Evolutionary conservation across 1,140 invertebrate species (phyloP).

Genomic region (Calliphora vicina): DNA sequence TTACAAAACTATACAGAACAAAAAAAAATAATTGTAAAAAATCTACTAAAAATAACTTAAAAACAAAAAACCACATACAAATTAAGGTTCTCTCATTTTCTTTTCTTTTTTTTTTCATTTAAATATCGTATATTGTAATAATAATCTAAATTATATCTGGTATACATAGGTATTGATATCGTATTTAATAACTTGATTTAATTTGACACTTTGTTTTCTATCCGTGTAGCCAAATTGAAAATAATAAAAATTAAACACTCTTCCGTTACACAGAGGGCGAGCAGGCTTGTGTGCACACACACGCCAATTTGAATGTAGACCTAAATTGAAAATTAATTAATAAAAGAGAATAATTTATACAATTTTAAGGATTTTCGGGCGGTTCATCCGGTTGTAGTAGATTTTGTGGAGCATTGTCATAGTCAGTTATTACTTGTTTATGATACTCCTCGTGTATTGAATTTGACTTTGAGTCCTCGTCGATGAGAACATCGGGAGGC

Average conservation of each 20-base stretch:
- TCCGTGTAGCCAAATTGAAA: not conserved
- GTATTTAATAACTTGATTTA: not conserved
- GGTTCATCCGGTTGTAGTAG: slow-evolving; percentile 58
- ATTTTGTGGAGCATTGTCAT: slow-evolving; percentile 55
- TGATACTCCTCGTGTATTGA: slow-evolving; percentile 59
- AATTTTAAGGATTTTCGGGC: slow-evolving; percentile 49
- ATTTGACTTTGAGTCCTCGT: slow-evolving; percentile 58
- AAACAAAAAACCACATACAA: slow-evolving; percentile 10
- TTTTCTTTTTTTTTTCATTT: not conserved
- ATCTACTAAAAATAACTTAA: slow-evolving; percentile 14
- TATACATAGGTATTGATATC: slow-evolving; percentile 9
- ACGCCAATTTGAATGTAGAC: not conserved
- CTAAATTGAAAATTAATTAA: slow-evolving; percentile 24
- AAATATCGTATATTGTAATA: not conserved
- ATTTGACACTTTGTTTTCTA: not conserved
- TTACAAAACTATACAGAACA: not conserved
- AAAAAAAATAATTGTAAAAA: not conserved
- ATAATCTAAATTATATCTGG: not conserved
- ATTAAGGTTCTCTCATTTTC: not conserved
- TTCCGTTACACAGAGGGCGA: not conserved
- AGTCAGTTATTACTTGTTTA: slow-evolving; percentile 43
- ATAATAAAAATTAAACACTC: not conserved
- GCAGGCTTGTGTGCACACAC: not conserved
- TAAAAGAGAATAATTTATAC: not conserved
- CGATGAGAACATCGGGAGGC: slow-evolving; percentile 45